phyloP scores from a whole-genome alignment of 2,888 invertebrate species.

The Harpagoxenus sublaevis region DNA sequence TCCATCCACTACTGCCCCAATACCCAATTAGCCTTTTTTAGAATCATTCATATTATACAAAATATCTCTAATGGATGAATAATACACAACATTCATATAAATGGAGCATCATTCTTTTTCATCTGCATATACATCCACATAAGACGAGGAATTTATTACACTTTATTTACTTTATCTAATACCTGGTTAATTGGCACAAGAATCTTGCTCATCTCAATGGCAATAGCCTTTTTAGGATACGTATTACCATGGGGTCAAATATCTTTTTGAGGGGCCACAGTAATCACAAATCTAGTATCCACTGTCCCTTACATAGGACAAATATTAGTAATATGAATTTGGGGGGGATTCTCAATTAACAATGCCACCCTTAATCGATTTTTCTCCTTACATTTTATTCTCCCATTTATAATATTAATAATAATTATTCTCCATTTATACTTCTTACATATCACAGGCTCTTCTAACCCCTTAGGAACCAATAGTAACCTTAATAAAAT shows the following conservation, averaged over 20 bases:
- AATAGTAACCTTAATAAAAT: slow-evolving; percentile 90
- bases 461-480: slow-evolving; percentile 90
- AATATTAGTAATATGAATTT: slow-evolving; percentile 90
- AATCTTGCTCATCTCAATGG: slow-evolving; percentile 84
- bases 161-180: slow-evolving; percentile 87
- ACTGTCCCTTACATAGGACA: slow-evolving; percentile 81
- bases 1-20: slow-evolving; percentile 91
- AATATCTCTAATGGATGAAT: slow-evolving; percentile 91
- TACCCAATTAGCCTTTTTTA: slow-evolving; percentile 89
- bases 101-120: slow-evolving; percentile 92
- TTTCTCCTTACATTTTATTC: slow-evolving; percentile 89
- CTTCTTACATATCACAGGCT: slow-evolving; percentile 90
- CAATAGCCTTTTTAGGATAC: slow-evolving; percentile 92
- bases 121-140: slow-evolving; percentile 90
- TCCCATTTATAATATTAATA: slow-evolving; percentile 90
- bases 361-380: slow-evolving; percentile 91
- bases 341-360: slow-evolving; percentile 92
- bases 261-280: slow-evolving; percentile 93
- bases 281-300: slow-evolving; percentile 92
- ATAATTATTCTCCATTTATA: slow-evolving; percentile 89
- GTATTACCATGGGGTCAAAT: slow-evolving; percentile 93
- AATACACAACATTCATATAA: slow-evolving; percentile 90
- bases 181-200: slow-evolving; percentile 88
- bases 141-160: slow-evolving; percentile 89
- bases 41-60: slow-evolving; percentile 90